A percentile compares a stretch with the other conserved stretches of the same genome.
These are phyloP conservation scores for Heliocidaris tuberculata DNA, from an alignment of 35 echinoderm and acorn worm species.

Conservation along the genomic window DNA sequence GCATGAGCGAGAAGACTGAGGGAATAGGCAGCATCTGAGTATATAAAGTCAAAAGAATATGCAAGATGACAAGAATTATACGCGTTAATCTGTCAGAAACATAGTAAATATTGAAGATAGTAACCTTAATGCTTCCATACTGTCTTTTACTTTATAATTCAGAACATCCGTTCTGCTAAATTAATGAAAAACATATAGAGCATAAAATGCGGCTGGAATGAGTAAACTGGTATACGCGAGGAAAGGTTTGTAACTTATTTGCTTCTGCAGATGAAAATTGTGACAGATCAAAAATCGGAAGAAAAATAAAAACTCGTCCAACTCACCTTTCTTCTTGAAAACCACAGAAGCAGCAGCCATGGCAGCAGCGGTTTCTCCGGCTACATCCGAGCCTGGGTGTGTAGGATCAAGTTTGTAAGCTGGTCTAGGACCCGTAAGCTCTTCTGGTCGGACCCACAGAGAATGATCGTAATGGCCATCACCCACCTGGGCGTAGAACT, in stretches of 20 bases:
- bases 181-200: no score
- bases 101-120: no score
- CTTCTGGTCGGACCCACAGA: constrained; percentile 64
- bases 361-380: constrained; percentile 67
- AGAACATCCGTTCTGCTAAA: no score
- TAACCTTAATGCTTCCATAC: no score
- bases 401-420: constrained; percentile 22
- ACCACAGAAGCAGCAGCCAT: constrained; percentile 62
- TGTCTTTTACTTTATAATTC: no score
- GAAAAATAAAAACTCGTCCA: no score
- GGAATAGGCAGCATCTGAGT: constrained; percentile 63
- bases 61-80: not conserved
- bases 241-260: no score
- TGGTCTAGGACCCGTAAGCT: constrained; percentile 62
- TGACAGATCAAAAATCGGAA: no score
- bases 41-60: not conserved
- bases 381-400: constrained; percentile 66
- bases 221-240: no score
- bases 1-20: constrained; percentile 44
- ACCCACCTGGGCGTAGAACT: constrained; percentile 59
- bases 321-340: constrained; percentile 47
- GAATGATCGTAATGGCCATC: not conserved
- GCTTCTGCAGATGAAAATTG: no score
- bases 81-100: no score
- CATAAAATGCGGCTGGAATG: no score